These are phyloP conservation scores for Gorsachius magnificus DNA, from an alignment of 2,797 vertebrate species.

Conservation along the genomic window DNA sequence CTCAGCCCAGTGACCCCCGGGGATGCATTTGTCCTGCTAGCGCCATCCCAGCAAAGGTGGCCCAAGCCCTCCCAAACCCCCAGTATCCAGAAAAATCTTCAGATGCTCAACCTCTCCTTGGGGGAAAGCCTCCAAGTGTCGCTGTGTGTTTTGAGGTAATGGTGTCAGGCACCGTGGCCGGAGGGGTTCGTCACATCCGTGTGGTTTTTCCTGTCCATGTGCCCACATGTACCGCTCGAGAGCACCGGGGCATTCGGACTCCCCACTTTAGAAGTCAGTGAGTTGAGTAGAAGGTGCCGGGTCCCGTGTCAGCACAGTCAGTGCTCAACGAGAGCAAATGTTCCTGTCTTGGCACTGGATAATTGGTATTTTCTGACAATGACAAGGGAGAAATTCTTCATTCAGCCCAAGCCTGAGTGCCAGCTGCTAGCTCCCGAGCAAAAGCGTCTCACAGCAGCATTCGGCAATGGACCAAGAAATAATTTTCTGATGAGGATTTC, in stretches of 20 bases:
- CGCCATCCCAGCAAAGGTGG: not conserved
- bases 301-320: accelerated
- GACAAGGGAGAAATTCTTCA: not conserved
- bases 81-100: accelerated
- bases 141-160: accelerated
- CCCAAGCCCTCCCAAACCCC: not conserved
- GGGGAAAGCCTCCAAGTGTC: not conserved
- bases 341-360: not conserved
- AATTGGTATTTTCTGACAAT: not conserved
- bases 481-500: not conserved
- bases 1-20: not conserved
- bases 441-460: not conserved
- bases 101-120: accelerated
- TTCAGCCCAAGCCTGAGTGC: not conserved
- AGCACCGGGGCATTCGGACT: accelerated
- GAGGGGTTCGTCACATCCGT: not conserved
- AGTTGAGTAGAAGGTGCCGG: not conserved
- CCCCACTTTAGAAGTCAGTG: not conserved
- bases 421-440: not conserved
- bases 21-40: not conserved
- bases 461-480: not conserved
- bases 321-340: not conserved
- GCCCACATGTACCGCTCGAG: accelerated
- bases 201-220: not conserved
- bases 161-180: not conserved